Evolutionary conservation across 1,140 invertebrate genomes (phyloP), one percentile per base, ranked within the genome.

Genomic region (Panulirus ornatus): DNA sequence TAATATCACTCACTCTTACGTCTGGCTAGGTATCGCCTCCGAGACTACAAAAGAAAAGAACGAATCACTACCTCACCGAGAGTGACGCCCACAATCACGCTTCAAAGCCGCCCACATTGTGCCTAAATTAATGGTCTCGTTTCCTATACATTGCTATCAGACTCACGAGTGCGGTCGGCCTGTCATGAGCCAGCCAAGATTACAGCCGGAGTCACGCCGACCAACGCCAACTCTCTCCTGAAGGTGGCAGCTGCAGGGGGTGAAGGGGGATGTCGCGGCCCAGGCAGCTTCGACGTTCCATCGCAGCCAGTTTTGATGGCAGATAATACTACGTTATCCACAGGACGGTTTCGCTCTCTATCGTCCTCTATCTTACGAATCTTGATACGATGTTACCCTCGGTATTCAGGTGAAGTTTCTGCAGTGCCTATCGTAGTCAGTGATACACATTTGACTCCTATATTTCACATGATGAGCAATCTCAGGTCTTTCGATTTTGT

Each of bases 131-230:
- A 82, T 82, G 79, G 79, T 51, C 44, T 38, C 58, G 79, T 82
- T 82, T 30, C 30, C 79, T 82, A 82, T 82, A 82, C 79, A 82
- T 82, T 58, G 79, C 79, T 82, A 82, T 82, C 79, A 58, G 79
- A 22, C 79, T 82, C 79, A 51, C 51, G 79, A 36, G 79, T 27
- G 27, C 79, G 34, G 44, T 51, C 44, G 27, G 36, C 44, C 79
- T 82, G 79, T 82, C 79, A 51, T 38, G 54, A 51, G 27, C n/a
- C 54, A 11, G 14, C 30, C 9, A 8, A 36, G 79, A 82, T 82
- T 82, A 63, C 47, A 36, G 27, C 47, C 47, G 40, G 30, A 58
- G 44, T 63, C 79, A 58, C 47, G 54, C 47, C 47, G 36, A 36
- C 6, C 1, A 2, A 6, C 16, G 75, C 70, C 16, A 30, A 16